Conservation (phyloP, 1,140 invertebrate species). For the Bactericera cockerelli region DNA sequence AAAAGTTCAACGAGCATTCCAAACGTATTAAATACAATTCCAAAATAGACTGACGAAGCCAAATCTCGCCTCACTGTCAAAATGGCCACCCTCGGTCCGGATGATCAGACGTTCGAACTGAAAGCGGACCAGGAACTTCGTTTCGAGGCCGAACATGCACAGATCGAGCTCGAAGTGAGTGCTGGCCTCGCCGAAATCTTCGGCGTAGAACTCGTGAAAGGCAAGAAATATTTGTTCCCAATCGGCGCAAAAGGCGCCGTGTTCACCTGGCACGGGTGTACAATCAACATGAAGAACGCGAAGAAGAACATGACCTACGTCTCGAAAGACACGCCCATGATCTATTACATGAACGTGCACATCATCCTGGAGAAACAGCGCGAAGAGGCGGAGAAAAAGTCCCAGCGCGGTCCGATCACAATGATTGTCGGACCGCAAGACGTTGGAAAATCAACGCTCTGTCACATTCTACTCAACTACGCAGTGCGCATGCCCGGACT, state of each 20-base stretch:
- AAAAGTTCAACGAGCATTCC: no score
- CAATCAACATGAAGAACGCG: constrained; percentile 54
- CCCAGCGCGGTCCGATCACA: constrained; percentile 57
- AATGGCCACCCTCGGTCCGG: constrained; percentile 15
- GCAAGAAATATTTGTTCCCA: constrained; percentile 80
- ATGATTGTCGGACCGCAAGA: constrained; percentile 90
- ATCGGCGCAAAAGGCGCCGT: constrained; percentile 87
- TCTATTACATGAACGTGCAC: constrained; percentile 84
- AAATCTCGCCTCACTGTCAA: no score
- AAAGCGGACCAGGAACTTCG: constrained; percentile 75
- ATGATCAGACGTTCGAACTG: constrained; percentile 62
- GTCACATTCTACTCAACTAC: constrained; percentile 82
- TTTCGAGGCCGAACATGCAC: constrained; percentile 71
- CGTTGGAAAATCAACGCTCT: constrained; percentile 91
- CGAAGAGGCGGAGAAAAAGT: constrained; percentile 50
- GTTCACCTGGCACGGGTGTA: constrained; percentile 91
- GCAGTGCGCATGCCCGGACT: constrained; percentile 60
- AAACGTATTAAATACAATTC: no score
- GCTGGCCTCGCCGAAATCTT: constrained; percentile 88
- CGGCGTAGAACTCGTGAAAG: constrained; percentile 88
- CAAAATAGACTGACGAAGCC: no score
- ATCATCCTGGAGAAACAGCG: constrained; percentile 82
- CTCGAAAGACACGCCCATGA: constrained; percentile 91
- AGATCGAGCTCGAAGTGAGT: constrained; percentile 45
- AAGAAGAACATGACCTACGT: constrained; percentile 86